These are phyloP conservation scores for Drosophila mimica DNA, from an alignment of 2,888 invertebrate genomes.

Conservation along the genomic window DNA sequence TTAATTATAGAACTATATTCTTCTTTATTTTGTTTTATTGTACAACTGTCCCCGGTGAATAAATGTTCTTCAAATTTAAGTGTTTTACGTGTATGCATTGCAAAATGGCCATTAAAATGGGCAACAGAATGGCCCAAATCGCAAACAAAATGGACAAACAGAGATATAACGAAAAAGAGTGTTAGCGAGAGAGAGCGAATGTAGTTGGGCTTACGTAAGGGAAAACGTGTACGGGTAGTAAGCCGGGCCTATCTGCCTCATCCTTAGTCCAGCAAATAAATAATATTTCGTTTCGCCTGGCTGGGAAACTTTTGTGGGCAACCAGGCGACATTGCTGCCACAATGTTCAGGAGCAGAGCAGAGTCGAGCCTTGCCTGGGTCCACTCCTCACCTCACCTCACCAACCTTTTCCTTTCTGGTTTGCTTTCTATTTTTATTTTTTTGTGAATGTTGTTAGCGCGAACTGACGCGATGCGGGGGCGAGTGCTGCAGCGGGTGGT, in stretches of 20 bases:
- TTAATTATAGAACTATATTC: neutral
- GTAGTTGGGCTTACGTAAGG: slow-evolving; percentile 5
- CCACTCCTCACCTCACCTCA: slow-evolving; percentile 3
- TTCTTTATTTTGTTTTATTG: neutral
- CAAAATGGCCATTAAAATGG: slow-evolving; percentile 59
- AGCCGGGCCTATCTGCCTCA: slow-evolving; percentile 6
- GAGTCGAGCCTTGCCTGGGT: slow-evolving; percentile 21
- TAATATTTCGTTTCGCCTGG: slow-evolving; percentile 61
- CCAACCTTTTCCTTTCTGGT: neutral
- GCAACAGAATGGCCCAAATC: slow-evolving; percentile 47
- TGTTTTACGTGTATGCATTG: slow-evolving; percentile 57
- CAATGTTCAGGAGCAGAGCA: slow-evolving; percentile 16
- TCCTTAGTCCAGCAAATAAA: slow-evolving; percentile 53
- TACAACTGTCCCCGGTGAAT: neutral
- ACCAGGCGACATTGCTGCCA: slow-evolving; percentile 46
- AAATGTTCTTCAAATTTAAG: slow-evolving; percentile 34
- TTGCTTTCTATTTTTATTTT: slow-evolving; percentile 10
- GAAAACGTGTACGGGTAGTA: slow-evolving; percentile 26
- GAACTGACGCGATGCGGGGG: neutral
- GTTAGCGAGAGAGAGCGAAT: neutral
- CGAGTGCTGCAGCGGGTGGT: neutral
- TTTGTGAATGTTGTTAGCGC: slow-evolving; percentile 28
- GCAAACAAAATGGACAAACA: slow-evolving; percentile 44
- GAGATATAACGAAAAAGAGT: neutral
- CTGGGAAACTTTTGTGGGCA: slow-evolving; percentile 48